These are phyloP conservation scores for Limnephilus rhombicus DNA, from an alignment of 2,888 invertebrate species.

Conservation along the genomic window DNA sequence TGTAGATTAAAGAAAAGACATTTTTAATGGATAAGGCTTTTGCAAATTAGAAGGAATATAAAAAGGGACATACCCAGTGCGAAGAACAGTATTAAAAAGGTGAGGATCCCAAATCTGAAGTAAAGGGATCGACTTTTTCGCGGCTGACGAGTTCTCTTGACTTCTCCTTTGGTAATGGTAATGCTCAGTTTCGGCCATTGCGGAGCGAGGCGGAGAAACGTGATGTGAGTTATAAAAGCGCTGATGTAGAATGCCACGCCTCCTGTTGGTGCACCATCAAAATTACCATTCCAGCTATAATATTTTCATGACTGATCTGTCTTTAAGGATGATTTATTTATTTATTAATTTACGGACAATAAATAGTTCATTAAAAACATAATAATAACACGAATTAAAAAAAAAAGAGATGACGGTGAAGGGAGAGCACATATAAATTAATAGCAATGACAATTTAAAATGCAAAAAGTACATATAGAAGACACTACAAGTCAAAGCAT, in stretches of 20 bases:
- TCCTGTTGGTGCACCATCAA: constrained; percentile 68
- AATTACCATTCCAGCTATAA: background rate
- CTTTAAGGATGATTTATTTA: too few species aligned
- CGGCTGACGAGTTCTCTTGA: constrained; percentile 21
- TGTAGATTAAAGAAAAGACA: background rate
- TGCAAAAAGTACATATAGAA: too few species aligned
- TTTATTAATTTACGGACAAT: too few species aligned
- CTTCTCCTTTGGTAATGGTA: constrained; percentile 45
- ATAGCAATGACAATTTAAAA: too few species aligned
- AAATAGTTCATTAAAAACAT: too few species aligned
- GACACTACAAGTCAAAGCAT: too few species aligned
- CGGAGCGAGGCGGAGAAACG: constrained; percentile 75
- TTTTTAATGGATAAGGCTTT: background rate
- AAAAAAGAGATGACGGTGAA: too few species aligned
- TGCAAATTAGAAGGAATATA: background rate
- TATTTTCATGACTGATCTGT: background rate
- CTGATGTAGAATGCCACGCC: constrained; percentile 78
- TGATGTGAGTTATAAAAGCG: constrained; percentile 74
- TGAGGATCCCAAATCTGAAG: constrained; percentile 45
- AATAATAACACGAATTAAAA: too few species aligned
- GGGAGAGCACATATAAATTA: too few species aligned
- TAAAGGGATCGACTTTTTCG: constrained; percentile 49
- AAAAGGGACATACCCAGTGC: constrained; percentile 32
- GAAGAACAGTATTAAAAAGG: constrained; percentile 50
- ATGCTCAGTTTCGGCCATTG: constrained; percentile 73